Evolutionary conservation across 2,888 invertebrate species (phyloP).

Genomic region (Trissolcus japonicus): DNA sequence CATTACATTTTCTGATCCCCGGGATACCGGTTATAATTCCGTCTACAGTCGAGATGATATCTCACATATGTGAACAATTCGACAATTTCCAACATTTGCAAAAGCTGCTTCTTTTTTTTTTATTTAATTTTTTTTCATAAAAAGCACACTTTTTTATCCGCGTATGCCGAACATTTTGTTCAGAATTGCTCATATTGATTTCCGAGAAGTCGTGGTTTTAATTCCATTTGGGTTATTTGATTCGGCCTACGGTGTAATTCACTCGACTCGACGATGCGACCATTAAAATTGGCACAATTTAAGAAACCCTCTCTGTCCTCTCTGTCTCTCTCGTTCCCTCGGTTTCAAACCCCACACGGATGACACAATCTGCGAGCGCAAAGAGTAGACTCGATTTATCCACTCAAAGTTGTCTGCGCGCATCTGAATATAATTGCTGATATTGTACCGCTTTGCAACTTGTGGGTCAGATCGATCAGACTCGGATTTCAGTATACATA

Average conservation of each 20-base stretch:
- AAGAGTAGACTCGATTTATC: constrained; percentile 55
- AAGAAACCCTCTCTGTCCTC: constrained; percentile 20
- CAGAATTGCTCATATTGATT: no score
- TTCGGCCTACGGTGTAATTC: constrained; percentile 18
- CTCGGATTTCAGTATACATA: constrained; percentile 50
- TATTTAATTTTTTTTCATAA: no score
- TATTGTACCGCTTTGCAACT: constrained; percentile 53
- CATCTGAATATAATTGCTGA: constrained; percentile 55
- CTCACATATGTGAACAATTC: no score
- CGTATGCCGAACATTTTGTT: no score
- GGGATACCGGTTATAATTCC: no score
- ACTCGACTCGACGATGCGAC: constrained; percentile 16
- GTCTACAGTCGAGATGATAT: no score
- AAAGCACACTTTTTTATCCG: no score
- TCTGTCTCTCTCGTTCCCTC: not conserved
- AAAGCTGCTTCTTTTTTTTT: no score
- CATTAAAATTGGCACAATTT: constrained; percentile 45
- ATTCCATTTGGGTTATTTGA: not conserved
- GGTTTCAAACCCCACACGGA: constrained; percentile 9
- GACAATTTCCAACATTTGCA: no score
- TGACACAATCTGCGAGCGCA: constrained; percentile 40
- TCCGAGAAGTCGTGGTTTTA: not conserved
- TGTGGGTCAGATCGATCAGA: constrained; percentile 55
- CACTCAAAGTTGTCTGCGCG: constrained; percentile 51
- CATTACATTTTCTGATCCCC: constrained; percentile 13